These are phyloP conservation scores for Oegoconia quadripuncta DNA, from an alignment of 2,888 invertebrate genomes.

Conservation along the genomic window DNA sequence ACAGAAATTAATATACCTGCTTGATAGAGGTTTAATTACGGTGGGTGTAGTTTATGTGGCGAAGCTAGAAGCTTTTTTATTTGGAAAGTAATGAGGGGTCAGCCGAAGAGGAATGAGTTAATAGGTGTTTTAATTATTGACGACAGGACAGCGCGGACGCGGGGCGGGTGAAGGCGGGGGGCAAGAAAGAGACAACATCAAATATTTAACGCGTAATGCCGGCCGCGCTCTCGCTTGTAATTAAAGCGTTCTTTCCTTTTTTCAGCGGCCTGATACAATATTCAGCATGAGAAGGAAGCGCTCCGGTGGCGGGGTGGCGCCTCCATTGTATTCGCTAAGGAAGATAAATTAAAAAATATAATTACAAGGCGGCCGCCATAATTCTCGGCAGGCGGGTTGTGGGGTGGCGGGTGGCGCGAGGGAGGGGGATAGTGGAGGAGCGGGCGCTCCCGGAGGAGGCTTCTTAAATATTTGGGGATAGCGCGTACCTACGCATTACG, in stretches of 20 bases:
- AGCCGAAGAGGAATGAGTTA: constrained; percentile 73
- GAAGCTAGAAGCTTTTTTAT: constrained; percentile 43
- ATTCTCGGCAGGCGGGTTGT: constrained; percentile 74
- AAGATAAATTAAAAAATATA: constrained; percentile 86
- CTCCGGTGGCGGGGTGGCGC: constrained; percentile 77
- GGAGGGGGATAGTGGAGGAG: constrained; percentile 68
- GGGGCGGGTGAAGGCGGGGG: constrained; percentile 35
- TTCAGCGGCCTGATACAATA: constrained; percentile 79
- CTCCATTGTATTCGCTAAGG: constrained; percentile 82
- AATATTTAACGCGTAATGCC: constrained; percentile 76
- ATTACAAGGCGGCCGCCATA: constrained; percentile 83
- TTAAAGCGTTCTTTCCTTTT: constrained; percentile 79
- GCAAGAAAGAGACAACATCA: constrained; percentile 74
- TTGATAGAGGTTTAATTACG: constrained; percentile 24
- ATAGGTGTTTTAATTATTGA: constrained; percentile 77
- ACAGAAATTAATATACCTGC: constrained; percentile 11
- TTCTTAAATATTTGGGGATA: constrained; percentile 80
- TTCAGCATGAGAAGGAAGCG: constrained; percentile 79
- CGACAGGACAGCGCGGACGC: constrained; percentile 39
- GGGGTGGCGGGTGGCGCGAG: constrained; percentile 46
- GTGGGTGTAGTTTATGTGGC: constrained; percentile 26
- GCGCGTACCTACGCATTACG: constrained; percentile 80
- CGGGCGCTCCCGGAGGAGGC: constrained; percentile 78
- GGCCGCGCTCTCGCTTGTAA: constrained; percentile 77
- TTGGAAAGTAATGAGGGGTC: constrained; percentile 63